Percentiles rank a stretch among this genome's conserved stretches.
Conservation (phyloP, 1,140 invertebrate species). For the Drosophila fuyamai region DNA sequence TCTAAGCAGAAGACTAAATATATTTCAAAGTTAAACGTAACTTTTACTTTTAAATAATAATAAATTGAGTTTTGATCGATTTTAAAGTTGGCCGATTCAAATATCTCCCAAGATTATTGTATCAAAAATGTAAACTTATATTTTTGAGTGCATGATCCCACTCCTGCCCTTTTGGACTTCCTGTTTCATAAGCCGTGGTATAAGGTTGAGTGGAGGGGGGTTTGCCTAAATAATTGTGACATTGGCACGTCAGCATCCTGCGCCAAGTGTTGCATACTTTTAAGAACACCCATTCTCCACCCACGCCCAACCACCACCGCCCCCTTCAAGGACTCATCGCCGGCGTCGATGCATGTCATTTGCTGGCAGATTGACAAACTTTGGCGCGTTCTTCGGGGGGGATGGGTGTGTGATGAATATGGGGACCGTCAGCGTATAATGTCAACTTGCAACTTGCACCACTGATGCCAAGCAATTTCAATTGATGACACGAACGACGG, state of each 20-base stretch:
- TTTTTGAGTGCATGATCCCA: conserved; percentile 3
- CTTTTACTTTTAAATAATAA: too few species aligned
- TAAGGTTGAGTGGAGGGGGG: conserved; percentile 1
- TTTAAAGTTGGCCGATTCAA: too few species aligned
- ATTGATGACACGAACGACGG: conserved; percentile 74
- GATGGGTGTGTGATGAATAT: conserved; percentile 57
- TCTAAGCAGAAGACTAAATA: too few species aligned
- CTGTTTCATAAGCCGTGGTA: conserved; percentile 27
- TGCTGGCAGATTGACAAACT: conserved; percentile 77
- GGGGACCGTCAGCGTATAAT: conserved; percentile 67
- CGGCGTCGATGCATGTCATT: conserved; percentile 71
- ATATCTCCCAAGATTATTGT: too few species aligned
- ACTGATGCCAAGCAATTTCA: conserved; percentile 77
- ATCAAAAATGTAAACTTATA: too few species aligned
- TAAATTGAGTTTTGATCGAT: too few species aligned
- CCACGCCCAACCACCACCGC: not conserved
- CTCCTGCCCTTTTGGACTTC: not conserved
- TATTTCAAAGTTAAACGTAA: too few species aligned
- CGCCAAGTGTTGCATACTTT: conserved; percentile 76
- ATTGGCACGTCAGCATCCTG: conserved; percentile 63
- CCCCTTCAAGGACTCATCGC: conserved; percentile 30
- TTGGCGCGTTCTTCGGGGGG: conserved; percentile 33
- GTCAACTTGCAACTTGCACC: conserved; percentile 73
- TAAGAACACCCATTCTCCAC: conserved; percentile 27
- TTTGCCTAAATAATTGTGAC: conserved; percentile 76